Conservation (phyloP, 30 jellyfish, hydroid and myxozoan genomes). For the Nemopilema nomurai region DNA sequence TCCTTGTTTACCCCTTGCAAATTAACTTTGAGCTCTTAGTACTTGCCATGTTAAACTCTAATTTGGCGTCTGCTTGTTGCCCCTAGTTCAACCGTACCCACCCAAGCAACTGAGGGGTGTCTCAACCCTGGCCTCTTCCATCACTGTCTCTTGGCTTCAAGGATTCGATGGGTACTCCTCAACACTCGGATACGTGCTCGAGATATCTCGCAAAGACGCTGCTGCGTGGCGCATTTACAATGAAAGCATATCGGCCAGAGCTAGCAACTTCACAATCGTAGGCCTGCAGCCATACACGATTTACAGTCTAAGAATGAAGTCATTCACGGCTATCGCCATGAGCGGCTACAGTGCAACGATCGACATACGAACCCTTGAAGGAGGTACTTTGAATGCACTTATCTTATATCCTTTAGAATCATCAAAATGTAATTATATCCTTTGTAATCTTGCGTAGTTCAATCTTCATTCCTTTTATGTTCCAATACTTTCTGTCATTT, state of each 20-base stretch:
- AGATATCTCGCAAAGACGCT: slow-evolving; percentile 26
- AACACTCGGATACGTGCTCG: slow-evolving; percentile 37
- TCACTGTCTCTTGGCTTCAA: slow-evolving; percentile 32
- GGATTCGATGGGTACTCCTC: slow-evolving; percentile 61
- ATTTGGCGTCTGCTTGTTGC: not conserved
- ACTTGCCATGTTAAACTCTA: not conserved
- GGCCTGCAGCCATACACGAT: slow-evolving; percentile 61
- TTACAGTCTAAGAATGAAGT: slow-evolving; percentile 23
- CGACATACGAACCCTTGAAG: slow-evolving; percentile 44
- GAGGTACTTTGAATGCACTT: no score
- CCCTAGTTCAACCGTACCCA: slow-evolving; percentile 54
- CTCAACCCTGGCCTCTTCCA: slow-evolving; percentile 24
- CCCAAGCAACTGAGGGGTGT: slow-evolving; percentile 27
- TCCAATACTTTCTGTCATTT: not conserved
- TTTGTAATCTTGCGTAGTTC: no score
- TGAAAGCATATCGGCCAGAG: slow-evolving; percentile 4
- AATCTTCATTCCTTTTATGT: no score
- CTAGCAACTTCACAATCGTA: slow-evolving; percentile 23
- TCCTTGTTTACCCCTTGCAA: no score
- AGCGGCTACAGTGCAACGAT: slow-evolving; percentile 26
- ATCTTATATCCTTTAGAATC: no score
- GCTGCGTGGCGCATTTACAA: slow-evolving; percentile 17
- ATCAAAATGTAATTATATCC: no score
- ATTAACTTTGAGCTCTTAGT: not conserved
- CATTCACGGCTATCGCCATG: slow-evolving; percentile 18